A percentile compares a stretch with the other conserved stretches of the same genome.
phyloP scores from a whole-genome alignment of 2,888 invertebrate genomes.

The Drosophila cracens region DNA sequence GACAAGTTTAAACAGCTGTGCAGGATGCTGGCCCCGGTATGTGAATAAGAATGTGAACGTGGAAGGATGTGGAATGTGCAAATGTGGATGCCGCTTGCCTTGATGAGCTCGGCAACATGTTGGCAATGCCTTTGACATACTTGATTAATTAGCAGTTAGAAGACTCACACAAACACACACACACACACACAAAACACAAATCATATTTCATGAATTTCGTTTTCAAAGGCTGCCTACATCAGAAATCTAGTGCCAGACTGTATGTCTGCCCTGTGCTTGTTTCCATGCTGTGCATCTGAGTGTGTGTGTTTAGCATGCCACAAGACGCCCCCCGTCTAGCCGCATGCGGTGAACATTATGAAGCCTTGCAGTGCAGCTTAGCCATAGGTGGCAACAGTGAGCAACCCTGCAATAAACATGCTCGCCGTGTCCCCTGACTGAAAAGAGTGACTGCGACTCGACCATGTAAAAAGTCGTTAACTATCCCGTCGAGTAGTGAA shows the following conservation, averaged over 20 bases:
- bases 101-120: constrained; percentile 46
- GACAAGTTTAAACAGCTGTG: constrained; percentile 70
- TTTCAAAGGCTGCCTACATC: constrained; percentile 25
- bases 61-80: constrained; percentile 10
- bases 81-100: constrained; percentile 12
- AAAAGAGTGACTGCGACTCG: constrained; percentile 24
- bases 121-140: constrained; percentile 56
- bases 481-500: constrained; percentile 14
- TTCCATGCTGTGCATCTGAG: constrained; percentile 9
- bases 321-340: constrained; percentile 19
- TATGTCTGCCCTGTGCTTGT: background rate
- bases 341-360: constrained; percentile 74
- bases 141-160: constrained; percentile 57
- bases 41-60: constrained; percentile 19
- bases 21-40: constrained; percentile 34
- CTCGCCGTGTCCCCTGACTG: constrained; percentile 22
- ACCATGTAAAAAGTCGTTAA: constrained; percentile 35
- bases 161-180: constrained; percentile 1
- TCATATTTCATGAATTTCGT: constrained; percentile 52
- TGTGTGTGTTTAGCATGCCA: constrained; percentile 21
- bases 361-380: constrained; percentile 69
- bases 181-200: constrained; percentile 18
- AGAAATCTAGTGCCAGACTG: constrained; percentile 18
- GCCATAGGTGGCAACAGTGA: constrained; percentile 15
- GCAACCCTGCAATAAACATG: constrained; percentile 33